A percentile compares a stretch with the other conserved stretches of the same genome.
phyloP scores from a whole-genome alignment of 2,113 vertebrate genomes.

The Donacobius atricapilla region DNA sequence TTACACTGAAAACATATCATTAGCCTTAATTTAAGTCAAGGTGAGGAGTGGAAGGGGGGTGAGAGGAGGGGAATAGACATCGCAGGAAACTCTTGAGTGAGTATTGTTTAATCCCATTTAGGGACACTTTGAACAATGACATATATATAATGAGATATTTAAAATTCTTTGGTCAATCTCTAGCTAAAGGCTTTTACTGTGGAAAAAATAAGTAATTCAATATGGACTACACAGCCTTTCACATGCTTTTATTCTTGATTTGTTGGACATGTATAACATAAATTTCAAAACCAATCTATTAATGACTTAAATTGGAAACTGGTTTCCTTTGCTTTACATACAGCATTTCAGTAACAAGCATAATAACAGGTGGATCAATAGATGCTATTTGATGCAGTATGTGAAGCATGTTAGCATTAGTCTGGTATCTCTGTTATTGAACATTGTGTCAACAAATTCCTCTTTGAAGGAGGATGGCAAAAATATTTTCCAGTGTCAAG shows the following conservation, averaged over 20 bases:
- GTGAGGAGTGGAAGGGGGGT: not conserved
- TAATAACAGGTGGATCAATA: constrained; percentile 67
- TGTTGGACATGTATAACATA: constrained; percentile 74
- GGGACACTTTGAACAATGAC: constrained; percentile 76
- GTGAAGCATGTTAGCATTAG: constrained; percentile 53
- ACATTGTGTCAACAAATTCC: constrained; percentile 64
- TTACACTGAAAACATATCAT: constrained; percentile 72
- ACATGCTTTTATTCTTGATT: constrained; percentile 79
- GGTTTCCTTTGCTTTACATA: constrained; percentile 60
- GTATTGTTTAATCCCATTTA: constrained; percentile 77
- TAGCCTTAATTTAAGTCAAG: constrained; percentile 70
- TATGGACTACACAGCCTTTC: constrained; percentile 42
- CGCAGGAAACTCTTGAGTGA: constrained; percentile 58
- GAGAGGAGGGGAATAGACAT: not conserved
- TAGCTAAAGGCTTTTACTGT: constrained; percentile 71
- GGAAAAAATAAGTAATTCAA: constrained; percentile 68
- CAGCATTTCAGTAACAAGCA: constrained; percentile 47
- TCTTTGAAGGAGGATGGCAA: constrained; percentile 53
- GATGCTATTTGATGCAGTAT: constrained; percentile 41
- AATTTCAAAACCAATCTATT: constrained; percentile 76
- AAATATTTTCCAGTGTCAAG: constrained; percentile 56
- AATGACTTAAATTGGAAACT: constrained; percentile 72
- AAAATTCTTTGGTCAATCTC: constrained; percentile 75
- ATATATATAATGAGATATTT: constrained; percentile 75
- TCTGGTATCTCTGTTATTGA: constrained; percentile 60